Evolutionary conservation across 1,140 invertebrate genomes (phyloP).

Genomic region (Papilio xuthus): DNA sequence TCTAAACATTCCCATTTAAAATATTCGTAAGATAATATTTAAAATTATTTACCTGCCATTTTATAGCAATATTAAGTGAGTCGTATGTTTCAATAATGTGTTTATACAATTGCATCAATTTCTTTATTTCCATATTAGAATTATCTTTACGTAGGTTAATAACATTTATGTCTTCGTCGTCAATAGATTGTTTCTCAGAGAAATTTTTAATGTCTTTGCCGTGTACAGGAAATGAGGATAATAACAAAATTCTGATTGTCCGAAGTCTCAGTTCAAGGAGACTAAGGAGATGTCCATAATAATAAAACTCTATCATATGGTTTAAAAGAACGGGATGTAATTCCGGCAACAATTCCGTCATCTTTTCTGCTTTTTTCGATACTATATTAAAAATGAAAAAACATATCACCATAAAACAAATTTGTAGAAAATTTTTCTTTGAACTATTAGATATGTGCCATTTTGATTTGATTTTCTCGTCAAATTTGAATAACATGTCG

Average conservation of each 20-base stretch:
- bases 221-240: background rate
- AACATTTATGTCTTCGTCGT: background rate
- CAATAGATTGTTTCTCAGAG: background rate
- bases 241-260: constrained; percentile 11
- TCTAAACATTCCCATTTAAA: too few species aligned
- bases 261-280: constrained; percentile 4
- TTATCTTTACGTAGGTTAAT: background rate
- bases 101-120: background rate
- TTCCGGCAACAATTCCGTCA: background rate
- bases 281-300: constrained; percentile 1
- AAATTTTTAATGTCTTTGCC: background rate
- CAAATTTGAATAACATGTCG: background rate
- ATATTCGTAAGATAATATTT: too few species aligned
- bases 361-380: background rate
- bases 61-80: background rate
- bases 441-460: background rate
- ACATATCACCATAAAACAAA: background rate
- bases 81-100: constrained; percentile 4
- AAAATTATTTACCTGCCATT: constrained; percentile 9
- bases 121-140: background rate
- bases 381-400: background rate
- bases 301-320: background rate
- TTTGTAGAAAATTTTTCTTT: background rate
- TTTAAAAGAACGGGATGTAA: background rate
- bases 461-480: background rate